Evolutionary conservation across 2,113 vertebrate species (phyloP).

Genomic region (Lucifuga dentata): DNA sequence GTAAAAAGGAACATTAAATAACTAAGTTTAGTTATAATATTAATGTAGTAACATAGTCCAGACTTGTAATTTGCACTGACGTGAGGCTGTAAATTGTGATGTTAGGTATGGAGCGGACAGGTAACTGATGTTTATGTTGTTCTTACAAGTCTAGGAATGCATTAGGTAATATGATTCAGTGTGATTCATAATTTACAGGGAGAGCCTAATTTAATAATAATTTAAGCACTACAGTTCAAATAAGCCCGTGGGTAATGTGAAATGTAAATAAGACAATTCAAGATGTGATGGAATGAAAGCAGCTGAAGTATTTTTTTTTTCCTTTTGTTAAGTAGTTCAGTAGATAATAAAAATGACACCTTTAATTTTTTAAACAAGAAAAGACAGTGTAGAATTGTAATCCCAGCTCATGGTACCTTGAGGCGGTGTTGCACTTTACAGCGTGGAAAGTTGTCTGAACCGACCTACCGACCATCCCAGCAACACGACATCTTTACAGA

Average conservation of each 20-base stretch:
- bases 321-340: neutral
- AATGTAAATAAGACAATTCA: conserved; percentile 35
- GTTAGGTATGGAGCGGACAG: conserved; percentile 16
- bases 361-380: too few relatives aligned
- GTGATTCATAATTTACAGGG: conserved; percentile 21
- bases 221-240: conserved; percentile 31
- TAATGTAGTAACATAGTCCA: conserved; percentile 22
- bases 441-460: conserved; percentile 16
- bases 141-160: conserved; percentile 9
- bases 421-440: neutral
- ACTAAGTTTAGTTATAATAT: too few relatives aligned
- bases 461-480: neutral
- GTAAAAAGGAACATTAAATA: conserved; percentile 28
- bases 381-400: neutral
- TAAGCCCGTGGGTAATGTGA: conserved; percentile 3
- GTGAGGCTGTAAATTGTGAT: conserved; percentile 12
- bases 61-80: conserved; percentile 15
- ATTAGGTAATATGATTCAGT: conserved; percentile 21
- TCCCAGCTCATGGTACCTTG: neutral
- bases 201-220: conserved; percentile 15
- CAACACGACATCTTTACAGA: conserved; percentile 32
- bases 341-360: conserved; percentile 19
- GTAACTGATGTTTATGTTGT: neutral
- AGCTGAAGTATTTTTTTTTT: neutral
- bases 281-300: conserved; percentile 9